These are phyloP conservation scores for Etheostoma perlongum DNA, from an alignment of 2,797 vertebrate species.

Conservation along the genomic window DNA sequence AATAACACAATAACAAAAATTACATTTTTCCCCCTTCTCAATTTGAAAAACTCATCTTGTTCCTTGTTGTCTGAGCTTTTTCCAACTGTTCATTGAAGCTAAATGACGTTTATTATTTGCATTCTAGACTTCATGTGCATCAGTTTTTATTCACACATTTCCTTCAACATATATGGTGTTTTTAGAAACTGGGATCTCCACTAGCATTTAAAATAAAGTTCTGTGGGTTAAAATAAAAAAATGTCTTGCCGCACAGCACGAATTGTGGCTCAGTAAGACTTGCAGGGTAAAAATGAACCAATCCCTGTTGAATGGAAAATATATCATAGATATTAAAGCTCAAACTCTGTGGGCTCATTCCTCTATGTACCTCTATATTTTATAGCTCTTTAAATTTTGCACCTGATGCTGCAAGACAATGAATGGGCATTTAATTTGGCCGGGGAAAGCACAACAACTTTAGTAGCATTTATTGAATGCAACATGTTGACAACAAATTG, in stretches of 20 bases:
- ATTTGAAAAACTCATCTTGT: neutral
- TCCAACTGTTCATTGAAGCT: neutral
- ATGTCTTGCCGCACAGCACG: neutral
- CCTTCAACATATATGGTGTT: neutral
- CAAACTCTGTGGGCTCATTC: neutral
- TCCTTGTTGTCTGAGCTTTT: neutral
- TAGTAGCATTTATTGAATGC: slow-evolving; percentile 5
- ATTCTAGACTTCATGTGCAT: neutral
- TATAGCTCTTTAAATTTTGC: neutral
- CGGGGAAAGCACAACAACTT: neutral
- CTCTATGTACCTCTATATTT: neutral
- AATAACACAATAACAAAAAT: neutral
- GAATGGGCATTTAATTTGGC: slow-evolving; percentile 16
- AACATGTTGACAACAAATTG: neutral
- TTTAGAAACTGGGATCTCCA: neutral
- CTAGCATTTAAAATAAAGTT: neutral
- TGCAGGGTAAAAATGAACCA: neutral
- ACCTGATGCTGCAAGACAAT: slow-evolving; percentile 5
- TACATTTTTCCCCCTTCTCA: neutral
- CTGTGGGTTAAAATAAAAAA: neutral
- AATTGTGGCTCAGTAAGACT: neutral
- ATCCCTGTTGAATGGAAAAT: neutral
- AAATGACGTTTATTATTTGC: neutral
- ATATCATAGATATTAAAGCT: neutral
- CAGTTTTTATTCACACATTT: too few species aligned